Evolutionary conservation across 2,113 vertebrate species (phyloP), one percentile per base, ranked within the genome.

Genomic region (Syngnathus scovelli): DNA sequence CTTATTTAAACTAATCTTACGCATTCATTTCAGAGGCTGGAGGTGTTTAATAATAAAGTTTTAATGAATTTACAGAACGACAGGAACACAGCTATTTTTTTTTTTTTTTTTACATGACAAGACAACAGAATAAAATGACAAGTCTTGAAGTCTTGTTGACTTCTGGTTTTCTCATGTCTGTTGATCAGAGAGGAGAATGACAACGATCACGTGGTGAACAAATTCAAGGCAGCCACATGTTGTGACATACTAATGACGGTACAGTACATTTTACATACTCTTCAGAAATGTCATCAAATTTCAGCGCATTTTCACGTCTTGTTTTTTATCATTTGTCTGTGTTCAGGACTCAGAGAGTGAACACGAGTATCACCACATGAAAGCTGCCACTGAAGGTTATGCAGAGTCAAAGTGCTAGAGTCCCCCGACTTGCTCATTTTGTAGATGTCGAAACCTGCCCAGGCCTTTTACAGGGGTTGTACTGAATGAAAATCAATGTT

Each of bases 321-420:
- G 77, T 80, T 64, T 49, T 82, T 64, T 39, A 64, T 64, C 59
- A 21, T 49, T 67, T 68, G 54, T 75, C 12, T 72, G 58, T 71
- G 37, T 67, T 27, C 74, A 92, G 91, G 89, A 88, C 39, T 86
- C 70, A 0, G 89, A 90, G 0, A 73, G 84, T 15, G 89, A 91
- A 27, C 77, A 80, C 0, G 76, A 71, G 0, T 68, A 83, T 61
- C 78, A 81, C 72, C 7, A 23, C 37, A 1, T 67, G 4, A 71
- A 88, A 36, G 58, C 64, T 1, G 1, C 11, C 3, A 69, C 81
- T 1, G 70, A 83, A 19, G 39, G 43, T 5, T 64, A 73, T 36
- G 78, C 78, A 0, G 90, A 92, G 69, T 89, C 90, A 61, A 84
- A 76, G 66, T 88, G 71, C 69, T 91, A 90, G 81, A 73, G 61